These are phyloP conservation scores for Eurystomus gularis DNA, from an alignment of 2,113 vertebrate genomes.

Conservation along the genomic window DNA sequence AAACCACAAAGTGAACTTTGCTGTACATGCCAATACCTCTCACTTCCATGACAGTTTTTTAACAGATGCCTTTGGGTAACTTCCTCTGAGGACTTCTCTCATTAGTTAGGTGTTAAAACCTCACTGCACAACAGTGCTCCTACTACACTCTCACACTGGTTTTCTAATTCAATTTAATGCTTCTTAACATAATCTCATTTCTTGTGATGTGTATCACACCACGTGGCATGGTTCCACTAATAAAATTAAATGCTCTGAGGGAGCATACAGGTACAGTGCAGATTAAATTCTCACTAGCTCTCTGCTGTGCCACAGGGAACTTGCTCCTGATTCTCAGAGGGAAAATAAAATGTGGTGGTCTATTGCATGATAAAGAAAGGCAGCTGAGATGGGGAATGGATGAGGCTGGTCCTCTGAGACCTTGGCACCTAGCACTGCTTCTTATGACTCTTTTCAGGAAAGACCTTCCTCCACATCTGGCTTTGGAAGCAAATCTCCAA, in stretches of 20 bases:
- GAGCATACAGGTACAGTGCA: accelerated
- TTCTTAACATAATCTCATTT: not conserved
- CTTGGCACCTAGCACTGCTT: not conserved
- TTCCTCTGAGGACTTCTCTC: not conserved
- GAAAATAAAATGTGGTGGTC: not conserved
- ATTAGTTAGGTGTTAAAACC: not conserved
- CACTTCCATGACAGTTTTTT: not conserved
- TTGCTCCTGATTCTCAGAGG: not conserved
- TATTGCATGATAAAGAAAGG: not conserved
- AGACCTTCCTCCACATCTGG: not conserved
- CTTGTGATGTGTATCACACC: not conserved
- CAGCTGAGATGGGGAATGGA: not conserved
- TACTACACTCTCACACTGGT: not conserved
- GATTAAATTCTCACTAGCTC: not conserved
- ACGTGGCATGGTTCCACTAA: not conserved
- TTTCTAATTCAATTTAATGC: not conserved
- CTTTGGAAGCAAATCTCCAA: not conserved
- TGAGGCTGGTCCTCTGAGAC: not conserved
- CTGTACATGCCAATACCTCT: not conserved
- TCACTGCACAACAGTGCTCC: not conserved
- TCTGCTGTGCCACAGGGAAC: not conserved
- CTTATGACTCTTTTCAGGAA: not conserved
- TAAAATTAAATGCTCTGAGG: not conserved
- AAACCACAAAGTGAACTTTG: not conserved
- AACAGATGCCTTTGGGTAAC: not conserved